Evolutionary conservation across 2,797 vertebrate species (phyloP).

Genomic region (Scarus forsteni): DNA sequence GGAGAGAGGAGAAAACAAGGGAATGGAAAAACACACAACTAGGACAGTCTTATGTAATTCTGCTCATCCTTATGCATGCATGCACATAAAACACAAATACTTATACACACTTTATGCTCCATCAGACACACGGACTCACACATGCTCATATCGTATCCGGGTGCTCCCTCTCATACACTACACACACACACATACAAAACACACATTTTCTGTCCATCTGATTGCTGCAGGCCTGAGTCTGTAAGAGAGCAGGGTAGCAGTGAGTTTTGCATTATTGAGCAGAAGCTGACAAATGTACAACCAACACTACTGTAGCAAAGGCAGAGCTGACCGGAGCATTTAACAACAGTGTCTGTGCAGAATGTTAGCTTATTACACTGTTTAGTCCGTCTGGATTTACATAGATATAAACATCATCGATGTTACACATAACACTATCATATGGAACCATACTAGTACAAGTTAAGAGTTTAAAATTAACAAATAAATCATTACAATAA

Average conservation of each 20-base stretch:
- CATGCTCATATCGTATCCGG: slow-evolving; percentile 62
- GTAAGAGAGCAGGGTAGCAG: slow-evolving; percentile 67
- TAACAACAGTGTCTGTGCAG: slow-evolving; percentile 50
- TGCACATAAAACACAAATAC: slow-evolving; percentile 70
- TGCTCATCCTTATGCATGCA: slow-evolving; percentile 79
- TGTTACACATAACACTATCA: neutral
- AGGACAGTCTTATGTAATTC: slow-evolving; percentile 82
- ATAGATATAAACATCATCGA: neutral
- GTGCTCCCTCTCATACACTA: slow-evolving; percentile 19
- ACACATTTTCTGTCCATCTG: slow-evolving; percentile 72
- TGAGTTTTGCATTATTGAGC: slow-evolving; percentile 83
- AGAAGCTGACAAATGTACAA: slow-evolving; percentile 71
- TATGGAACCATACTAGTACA: too few relatives aligned
- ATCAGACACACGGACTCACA: slow-evolving; percentile 73
- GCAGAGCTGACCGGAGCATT: slow-evolving; percentile 28
- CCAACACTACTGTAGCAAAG: slow-evolving; percentile 49
- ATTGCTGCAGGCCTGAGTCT: slow-evolving; percentile 77
- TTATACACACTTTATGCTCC: slow-evolving; percentile 74
- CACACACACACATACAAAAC: slow-evolving; percentile 28
- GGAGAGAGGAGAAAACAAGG: slow-evolving; percentile 57
- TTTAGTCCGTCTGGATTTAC: neutral
- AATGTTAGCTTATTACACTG: slow-evolving; percentile 12
- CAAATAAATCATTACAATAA: too few relatives aligned
- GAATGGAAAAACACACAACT: slow-evolving; percentile 70
- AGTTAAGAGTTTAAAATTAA: too few relatives aligned